These are phyloP conservation scores for Bufo bufo DNA, from an alignment of 2,113 vertebrate species.

Conservation along the genomic window DNA sequence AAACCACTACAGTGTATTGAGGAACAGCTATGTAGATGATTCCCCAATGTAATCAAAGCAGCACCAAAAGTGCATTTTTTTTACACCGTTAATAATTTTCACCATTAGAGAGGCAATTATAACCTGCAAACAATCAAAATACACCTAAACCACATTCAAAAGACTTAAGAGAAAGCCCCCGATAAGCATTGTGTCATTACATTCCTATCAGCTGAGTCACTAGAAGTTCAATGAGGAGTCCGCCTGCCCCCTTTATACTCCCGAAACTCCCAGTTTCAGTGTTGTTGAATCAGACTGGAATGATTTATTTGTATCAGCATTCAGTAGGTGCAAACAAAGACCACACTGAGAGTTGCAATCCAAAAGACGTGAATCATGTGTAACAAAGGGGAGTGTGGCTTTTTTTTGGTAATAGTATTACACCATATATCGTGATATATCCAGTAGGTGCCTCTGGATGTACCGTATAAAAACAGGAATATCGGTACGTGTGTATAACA, in stretches of 20 bases:
- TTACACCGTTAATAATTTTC: too few relatives aligned
- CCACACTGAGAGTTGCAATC: not conserved
- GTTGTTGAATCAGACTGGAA: constrained; percentile 25
- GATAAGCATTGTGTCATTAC: not conserved
- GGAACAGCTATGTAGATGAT: too few relatives aligned
- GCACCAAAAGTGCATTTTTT: too few relatives aligned
- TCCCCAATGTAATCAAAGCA: too few relatives aligned
- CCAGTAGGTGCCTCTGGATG: too few relatives aligned
- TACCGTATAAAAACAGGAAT: too few relatives aligned
- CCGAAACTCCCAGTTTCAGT: not conserved
- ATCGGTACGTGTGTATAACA: too few relatives aligned
- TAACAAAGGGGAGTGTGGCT: not conserved
- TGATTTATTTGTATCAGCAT: not conserved
- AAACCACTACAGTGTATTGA: too few relatives aligned
- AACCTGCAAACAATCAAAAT: not conserved
- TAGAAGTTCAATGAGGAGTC: not conserved
- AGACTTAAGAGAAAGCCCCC: not conserved
- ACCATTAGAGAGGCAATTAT: not conserved
- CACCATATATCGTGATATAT: too few relatives aligned
- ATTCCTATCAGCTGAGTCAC: constrained; percentile 37
- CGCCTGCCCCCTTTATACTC: not conserved
- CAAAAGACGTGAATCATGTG: not conserved
- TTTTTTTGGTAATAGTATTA: not conserved
- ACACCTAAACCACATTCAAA: not conserved
- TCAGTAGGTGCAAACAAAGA: not conserved